Base-by-base conservation (phyloP, 1,140 invertebrate genomes). In the Drosophila obscura region DNA sequence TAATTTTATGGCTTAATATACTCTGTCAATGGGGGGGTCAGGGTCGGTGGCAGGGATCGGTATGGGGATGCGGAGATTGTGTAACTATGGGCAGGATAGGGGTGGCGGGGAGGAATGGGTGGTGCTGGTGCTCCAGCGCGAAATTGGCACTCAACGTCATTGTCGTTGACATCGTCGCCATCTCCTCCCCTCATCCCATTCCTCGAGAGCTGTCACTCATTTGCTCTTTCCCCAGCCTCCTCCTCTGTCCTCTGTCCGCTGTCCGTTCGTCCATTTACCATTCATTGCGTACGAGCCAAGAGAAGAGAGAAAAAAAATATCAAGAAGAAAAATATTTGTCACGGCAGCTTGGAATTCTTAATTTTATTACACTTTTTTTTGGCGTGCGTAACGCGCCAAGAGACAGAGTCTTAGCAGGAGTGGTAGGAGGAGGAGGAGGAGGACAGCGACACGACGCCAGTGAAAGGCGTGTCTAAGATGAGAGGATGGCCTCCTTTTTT, bases 1-100 rank as follows among this genome's bases (percentile, higher is more conserved):
- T 90, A 90, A 90, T 90, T 90, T 90, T 90, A 90, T 90, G 85
- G 87, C 85, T 90, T 90, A 90, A 90, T 90, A 90, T 90, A 90
- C 81, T 85, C 59, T 53, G 67, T 26, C 60, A 44, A 76, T 76
- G 52, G 72, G 62, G 62, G 53, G 63, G 72, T 26, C 35, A 28
- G 56, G 31, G 22, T 24, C 3, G 2, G 6, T 3, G 28, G 7
- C 28, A 31, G 31, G 2, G 28, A 8, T 31, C 26, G 6, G 6
- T 7, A 7, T 28, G 28, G 26, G n/a, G 56, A 43, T 49, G 63
- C 0, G 52, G 51, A 41, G 41, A 50, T 59, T 66, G 63, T 51
- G 63, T 65, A 51, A 66, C 63, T 65, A 65, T 66, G 56, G 41
- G 41, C 1, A 3, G 41, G 44, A 8, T 5, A 1, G n/a, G 1